Evolutionary conservation across 2,888 invertebrate species (phyloP).

Genomic region (Lumbricus terrestris): DNA sequence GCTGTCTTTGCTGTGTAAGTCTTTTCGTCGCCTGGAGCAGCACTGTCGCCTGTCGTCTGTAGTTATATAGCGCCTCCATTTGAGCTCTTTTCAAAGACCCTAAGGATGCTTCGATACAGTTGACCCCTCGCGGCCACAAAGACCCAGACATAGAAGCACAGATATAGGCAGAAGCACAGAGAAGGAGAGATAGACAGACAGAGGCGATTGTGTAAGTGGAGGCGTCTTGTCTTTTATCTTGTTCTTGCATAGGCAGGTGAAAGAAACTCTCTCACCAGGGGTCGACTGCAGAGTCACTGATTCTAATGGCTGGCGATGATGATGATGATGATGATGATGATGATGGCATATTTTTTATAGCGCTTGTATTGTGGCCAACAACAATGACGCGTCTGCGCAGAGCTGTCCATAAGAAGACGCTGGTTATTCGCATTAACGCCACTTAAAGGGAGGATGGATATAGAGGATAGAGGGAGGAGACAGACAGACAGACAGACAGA

Average conservation of each 20-base stretch:
- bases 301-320: neutral
- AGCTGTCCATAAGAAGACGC: neutral
- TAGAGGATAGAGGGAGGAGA: too few relatives aligned
- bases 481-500: too few relatives aligned
- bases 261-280: neutral
- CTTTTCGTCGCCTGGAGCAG: too few relatives aligned
- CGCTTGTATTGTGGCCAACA: neutral
- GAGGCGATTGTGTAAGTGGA: neutral
- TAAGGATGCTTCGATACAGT: neutral
- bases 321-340: too few relatives aligned
- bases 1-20: too few relatives aligned
- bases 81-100: too few relatives aligned
- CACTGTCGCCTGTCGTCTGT: too few relatives aligned
- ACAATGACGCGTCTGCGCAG: neutral
- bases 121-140: neutral
- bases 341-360: neutral
- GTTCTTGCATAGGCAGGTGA: neutral
- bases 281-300: neutral
- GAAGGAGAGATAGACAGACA: neutral
- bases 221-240: neutral
- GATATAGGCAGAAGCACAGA: neutral
- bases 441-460: too few relatives aligned
- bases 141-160: neutral
- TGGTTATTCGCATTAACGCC: too few relatives aligned
- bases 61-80: too few relatives aligned